phyloP scores from a whole-genome alignment of 2,797 vertebrate genomes.

The Manis pentadactyla region DNA sequence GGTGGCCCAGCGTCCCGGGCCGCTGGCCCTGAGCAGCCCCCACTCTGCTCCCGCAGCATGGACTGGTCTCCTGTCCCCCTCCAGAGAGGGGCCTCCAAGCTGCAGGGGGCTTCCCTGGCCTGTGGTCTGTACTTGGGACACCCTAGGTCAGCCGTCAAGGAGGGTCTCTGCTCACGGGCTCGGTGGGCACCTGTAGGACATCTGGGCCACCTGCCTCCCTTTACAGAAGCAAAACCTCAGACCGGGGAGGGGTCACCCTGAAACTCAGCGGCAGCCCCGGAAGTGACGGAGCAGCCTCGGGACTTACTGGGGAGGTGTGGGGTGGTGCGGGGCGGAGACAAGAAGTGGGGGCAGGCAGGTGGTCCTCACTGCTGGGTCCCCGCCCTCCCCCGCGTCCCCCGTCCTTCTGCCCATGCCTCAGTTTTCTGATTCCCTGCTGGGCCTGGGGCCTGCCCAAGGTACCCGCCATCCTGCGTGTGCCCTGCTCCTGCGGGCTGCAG shows the following conservation, averaged over 20 bases:
- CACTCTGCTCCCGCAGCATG: fast-evolving
- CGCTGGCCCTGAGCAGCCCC: fast-evolving
- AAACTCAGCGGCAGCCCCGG: neutral
- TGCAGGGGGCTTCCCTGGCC: neutral
- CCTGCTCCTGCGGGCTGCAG: neutral
- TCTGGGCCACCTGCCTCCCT: neutral
- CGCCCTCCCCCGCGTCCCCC: fast-evolving
- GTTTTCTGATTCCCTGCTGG: neutral
- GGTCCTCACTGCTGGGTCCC: fast-evolving
- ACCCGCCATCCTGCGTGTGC: too few species aligned
- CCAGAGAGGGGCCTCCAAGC: neutral
- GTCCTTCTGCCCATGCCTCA: fast-evolving
- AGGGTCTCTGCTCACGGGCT: neutral
- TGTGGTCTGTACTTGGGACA: fast-evolving
- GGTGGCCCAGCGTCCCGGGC: neutral
- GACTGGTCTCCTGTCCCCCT: neutral
- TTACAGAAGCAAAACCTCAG: fast-evolving
- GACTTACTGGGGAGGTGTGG: fast-evolving
- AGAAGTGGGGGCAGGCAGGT: fast-evolving
- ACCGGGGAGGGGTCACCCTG: fast-evolving
- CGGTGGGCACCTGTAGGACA: fast-evolving
- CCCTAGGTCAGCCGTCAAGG: fast-evolving
- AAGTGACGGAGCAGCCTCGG: fast-evolving
- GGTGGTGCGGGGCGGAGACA: fast-evolving
- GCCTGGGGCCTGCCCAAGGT: neutral